These are phyloP conservation scores for Drosophila sturtevanti DNA, from an alignment of 1,140 invertebrate genomes.

Conservation along the genomic window DNA sequence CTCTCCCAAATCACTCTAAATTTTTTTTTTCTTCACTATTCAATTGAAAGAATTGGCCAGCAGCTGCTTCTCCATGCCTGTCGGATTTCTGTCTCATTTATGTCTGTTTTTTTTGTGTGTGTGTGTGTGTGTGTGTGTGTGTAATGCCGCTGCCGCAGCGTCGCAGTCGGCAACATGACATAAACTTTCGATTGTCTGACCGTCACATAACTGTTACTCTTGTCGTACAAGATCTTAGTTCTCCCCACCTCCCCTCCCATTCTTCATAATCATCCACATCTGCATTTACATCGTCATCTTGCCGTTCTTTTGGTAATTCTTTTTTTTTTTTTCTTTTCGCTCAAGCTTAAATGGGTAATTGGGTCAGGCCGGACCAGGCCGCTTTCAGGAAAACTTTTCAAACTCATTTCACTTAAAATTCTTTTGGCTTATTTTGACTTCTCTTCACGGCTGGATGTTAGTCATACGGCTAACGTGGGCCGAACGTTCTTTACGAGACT, in stretches of 20 bases:
- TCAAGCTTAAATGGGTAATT: conserved; percentile 71
- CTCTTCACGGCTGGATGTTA: conserved; percentile 27
- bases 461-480: conserved; percentile 41
- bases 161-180: conserved; percentile 70
- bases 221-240: conserved; percentile 24
- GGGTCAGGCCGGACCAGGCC: conserved; percentile 53
- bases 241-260: conserved; percentile 23
- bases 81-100: conserved; percentile 24
- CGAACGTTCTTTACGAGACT: conserved; percentile 61
- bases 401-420: conserved; percentile 77
- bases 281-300: conserved; percentile 22
- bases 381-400: conserved; percentile 70
- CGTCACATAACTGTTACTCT: conserved; percentile 76
- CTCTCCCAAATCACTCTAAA: background rate
- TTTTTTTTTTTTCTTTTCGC: conserved; percentile 26
- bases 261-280: conserved; percentile 13
- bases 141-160: conserved; percentile 24
- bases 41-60: conserved; percentile 25
- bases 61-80: conserved; percentile 19
- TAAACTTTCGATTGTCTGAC: conserved; percentile 81
- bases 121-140: conserved; percentile 17
- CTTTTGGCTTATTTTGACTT: conserved; percentile 52
- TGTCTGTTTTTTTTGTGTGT: background rate
- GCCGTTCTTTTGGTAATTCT: conserved; percentile 49
- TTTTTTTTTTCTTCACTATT: conserved; percentile 1